A percentile compares a stretch with the other conserved stretches of the same genome.
These are phyloP conservation scores for Thalassoma bifasciatum DNA, from an alignment of 2,113 vertebrate genomes.

Conservation along the genomic window DNA sequence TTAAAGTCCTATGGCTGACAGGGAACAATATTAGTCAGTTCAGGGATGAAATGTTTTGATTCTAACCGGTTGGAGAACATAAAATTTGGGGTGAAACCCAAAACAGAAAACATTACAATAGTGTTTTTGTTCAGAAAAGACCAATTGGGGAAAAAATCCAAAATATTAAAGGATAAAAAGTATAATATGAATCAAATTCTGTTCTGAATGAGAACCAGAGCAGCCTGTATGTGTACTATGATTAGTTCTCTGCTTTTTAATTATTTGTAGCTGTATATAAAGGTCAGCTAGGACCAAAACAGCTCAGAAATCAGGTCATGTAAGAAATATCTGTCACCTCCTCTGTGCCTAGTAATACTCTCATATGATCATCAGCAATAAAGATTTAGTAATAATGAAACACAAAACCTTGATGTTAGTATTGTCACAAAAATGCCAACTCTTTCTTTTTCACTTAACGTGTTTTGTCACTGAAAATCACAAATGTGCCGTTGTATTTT, in stretches of 20 bases:
- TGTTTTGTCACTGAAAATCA: constrained; percentile 60
- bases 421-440: constrained; percentile 66
- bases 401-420: constrained; percentile 45
- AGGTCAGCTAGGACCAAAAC: constrained; percentile 7
- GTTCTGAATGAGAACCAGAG: constrained; percentile 1
- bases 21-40: too few species aligned
- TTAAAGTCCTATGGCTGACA: too few species aligned
- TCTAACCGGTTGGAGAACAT: too few species aligned
- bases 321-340: too few species aligned
- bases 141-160: too few species aligned
- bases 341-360: not conserved
- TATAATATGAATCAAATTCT: not conserved
- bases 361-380: not conserved
- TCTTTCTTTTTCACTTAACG: constrained; percentile 32
- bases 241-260: constrained; percentile 49
- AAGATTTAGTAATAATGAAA: not conserved
- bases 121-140: too few species aligned
- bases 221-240: constrained; percentile 3
- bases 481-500: constrained; percentile 56
- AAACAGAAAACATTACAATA: too few species aligned
- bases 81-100: too few species aligned
- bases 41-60: too few species aligned
- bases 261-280: constrained; percentile 11
- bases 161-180: not conserved
- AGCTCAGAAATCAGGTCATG: not conserved